Conservation (phyloP, 1,140 invertebrate genomes). For the Lucilia cuprina region DNA sequence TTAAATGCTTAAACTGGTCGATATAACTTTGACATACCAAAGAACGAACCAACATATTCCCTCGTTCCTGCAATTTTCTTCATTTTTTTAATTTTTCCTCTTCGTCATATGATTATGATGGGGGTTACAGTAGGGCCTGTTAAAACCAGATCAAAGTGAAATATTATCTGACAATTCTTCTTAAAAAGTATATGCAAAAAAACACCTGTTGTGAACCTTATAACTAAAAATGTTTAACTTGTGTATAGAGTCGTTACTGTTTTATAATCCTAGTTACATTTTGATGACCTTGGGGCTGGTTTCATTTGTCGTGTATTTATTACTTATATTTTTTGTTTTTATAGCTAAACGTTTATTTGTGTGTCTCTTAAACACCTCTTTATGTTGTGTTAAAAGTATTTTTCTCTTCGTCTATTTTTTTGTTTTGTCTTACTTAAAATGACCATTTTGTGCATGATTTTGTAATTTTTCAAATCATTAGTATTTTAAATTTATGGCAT, state of each 20-base stretch:
- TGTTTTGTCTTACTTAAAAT: conserved; percentile 5
- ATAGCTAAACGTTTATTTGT: neutral
- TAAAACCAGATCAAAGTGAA: neutral
- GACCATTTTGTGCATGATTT: conserved; percentile 34
- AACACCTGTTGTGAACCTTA: too few relatives aligned
- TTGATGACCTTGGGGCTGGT: conserved; percentile 35
- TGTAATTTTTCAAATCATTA: conserved; percentile 37
- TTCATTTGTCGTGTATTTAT: conserved; percentile 32
- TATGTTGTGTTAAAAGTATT: neutral
- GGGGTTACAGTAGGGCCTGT: neutral
- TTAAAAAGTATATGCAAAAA: too few relatives aligned
- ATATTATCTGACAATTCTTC: neutral
- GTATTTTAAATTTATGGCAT: conserved; percentile 34
- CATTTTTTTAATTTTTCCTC: neutral
- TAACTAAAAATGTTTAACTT: too few relatives aligned
- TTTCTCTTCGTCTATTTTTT: neutral
- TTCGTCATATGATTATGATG: neutral
- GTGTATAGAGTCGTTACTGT: neutral
- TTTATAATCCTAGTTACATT: neutral
- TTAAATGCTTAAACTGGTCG: neutral
- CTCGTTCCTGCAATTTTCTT: too few relatives aligned
- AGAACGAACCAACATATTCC: too few relatives aligned
- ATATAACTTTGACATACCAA: neutral
- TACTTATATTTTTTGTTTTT: neutral
- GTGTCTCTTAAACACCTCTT: neutral